Conservation (phyloP, 2,888 invertebrate species). For the Rotaria magnacalcarata region DNA sequence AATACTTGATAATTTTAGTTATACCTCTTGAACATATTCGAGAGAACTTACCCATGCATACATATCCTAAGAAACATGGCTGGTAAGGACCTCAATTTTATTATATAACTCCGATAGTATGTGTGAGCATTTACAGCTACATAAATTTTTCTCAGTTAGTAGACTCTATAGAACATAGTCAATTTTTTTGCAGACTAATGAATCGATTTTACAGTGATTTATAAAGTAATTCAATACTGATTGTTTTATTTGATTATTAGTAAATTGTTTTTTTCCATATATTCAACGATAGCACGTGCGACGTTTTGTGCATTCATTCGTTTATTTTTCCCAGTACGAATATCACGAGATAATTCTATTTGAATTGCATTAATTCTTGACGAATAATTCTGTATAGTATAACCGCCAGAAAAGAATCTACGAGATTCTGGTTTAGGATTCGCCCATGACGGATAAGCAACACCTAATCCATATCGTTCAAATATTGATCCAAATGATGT, state of each 20-base stretch:
- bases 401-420: background rate
- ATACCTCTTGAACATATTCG: too few species aligned
- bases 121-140: too few species aligned
- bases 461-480: background rate
- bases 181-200: too few species aligned
- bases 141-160: too few species aligned
- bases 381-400: background rate
- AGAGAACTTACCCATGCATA: too few species aligned
- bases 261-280: constrained; percentile 14
- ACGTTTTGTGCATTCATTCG: background rate
- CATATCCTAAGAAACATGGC: too few species aligned
- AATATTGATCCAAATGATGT: background rate
- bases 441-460: background rate
- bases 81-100: too few species aligned
- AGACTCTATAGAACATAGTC: too few species aligned
- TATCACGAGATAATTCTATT: background rate
- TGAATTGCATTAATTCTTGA: constrained; percentile 20
- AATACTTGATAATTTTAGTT: too few species aligned
- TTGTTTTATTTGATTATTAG: background rate
- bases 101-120: too few species aligned
- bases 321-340: background rate
- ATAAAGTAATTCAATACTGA: background rate
- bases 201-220: too few species aligned
- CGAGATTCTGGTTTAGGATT: background rate
- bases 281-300: background rate